phyloP scores from a whole-genome alignment of 2,888 invertebrate genomes.

The Gastrophysa polygoni region DNA sequence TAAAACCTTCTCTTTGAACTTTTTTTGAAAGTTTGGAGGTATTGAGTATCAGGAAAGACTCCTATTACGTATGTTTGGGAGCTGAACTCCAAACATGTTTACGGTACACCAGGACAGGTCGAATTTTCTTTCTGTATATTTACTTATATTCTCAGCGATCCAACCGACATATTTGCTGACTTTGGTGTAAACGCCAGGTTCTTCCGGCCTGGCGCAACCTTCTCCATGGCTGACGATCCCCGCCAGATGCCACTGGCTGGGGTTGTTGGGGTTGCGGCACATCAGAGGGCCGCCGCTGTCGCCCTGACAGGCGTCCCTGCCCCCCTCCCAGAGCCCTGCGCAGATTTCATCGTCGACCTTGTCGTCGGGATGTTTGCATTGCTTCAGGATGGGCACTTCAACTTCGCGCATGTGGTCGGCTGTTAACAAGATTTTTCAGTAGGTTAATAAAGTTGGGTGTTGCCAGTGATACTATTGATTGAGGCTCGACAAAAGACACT shows the following conservation, averaged over 20 bases:
- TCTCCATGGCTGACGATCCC: slow-evolving; percentile 88
- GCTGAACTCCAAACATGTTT: too few relatives aligned
- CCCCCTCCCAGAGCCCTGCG: slow-evolving; percentile 73
- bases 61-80: too few relatives aligned
- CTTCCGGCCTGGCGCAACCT: slow-evolving; percentile 79
- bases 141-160: slow-evolving; percentile 70
- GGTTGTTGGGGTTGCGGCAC: slow-evolving; percentile 72
- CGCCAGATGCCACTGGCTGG: slow-evolving; percentile 78
- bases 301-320: slow-evolving; percentile 84
- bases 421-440: slow-evolving; percentile 53
- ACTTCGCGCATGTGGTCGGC: slow-evolving; percentile 85
- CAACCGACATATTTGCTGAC: slow-evolving; percentile 77
- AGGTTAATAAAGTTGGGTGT: too few relatives aligned
- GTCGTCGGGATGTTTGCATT: slow-evolving; percentile 72
- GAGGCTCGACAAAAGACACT: too few relatives aligned
- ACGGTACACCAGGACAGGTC: too few relatives aligned
- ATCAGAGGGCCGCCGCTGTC: slow-evolving; percentile 86
- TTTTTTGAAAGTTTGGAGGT: too few relatives aligned
- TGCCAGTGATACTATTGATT: too few relatives aligned
- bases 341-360: slow-evolving; percentile 73
- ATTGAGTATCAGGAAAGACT: too few relatives aligned
- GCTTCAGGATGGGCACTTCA: slow-evolving; percentile 71
- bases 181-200: slow-evolving; percentile 84
- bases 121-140: too few relatives aligned
- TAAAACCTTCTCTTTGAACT: too few relatives aligned